Conservation (phyloP, 2,888 invertebrate species). For the Homarus gammarus region DNA sequence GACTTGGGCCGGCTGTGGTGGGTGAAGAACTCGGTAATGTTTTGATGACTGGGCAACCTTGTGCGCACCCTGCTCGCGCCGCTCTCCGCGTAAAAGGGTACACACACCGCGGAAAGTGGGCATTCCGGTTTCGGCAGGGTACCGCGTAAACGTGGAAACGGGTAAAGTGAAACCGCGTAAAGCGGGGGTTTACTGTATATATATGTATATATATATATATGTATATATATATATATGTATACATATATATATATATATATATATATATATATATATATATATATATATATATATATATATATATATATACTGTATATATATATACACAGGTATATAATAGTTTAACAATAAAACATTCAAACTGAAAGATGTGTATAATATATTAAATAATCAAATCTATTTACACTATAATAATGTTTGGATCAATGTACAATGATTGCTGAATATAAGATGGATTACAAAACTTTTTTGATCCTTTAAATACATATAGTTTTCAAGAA, state of each 20-base stretch:
- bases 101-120: too few species aligned
- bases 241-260: constrained; percentile 15
- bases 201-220: constrained; percentile 26
- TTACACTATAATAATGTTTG: constrained; percentile 19
- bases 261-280: neutral
- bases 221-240: constrained; percentile 25
- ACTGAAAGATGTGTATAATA: constrained; percentile 34
- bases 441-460: neutral
- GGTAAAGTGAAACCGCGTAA: too few species aligned
- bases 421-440: constrained; percentile 18
- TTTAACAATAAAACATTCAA: neutral
- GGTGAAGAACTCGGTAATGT: too few species aligned
- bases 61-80: too few species aligned
- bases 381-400: constrained; percentile 54
- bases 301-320: neutral
- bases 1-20: too few species aligned
- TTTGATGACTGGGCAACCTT: too few species aligned
- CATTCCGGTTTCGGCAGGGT: too few species aligned
- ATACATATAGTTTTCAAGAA: neutral
- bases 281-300: constrained; percentile 11
- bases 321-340: too few species aligned
- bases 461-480: neutral
- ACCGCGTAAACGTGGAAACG: too few species aligned
- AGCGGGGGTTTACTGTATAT: too few species aligned
- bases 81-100: too few species aligned